Evolutionary conservation across 1,140 invertebrate species (phyloP), one percentile per base, ranked within the genome.

Genomic region (Trachelipus rathkii): DNA sequence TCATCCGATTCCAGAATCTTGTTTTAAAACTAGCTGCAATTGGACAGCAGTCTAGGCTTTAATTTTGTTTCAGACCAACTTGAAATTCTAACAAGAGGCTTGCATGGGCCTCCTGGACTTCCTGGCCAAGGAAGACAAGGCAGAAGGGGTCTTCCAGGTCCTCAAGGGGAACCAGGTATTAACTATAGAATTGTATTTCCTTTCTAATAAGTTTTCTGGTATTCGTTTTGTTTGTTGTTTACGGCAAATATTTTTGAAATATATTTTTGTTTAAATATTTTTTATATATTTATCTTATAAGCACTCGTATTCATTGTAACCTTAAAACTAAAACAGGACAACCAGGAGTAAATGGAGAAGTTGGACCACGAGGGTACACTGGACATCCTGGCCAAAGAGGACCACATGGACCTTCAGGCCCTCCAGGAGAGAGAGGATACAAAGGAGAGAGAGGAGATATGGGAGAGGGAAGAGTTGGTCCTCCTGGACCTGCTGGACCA

Each of bases 331-430:
- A 60, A 60, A 15, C 73, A 81, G 81, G 81, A 33, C 71, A 78
- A 43, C 78, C 81, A 2, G 81, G 81, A n/a, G 43, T 77, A 1
- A 74, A 75, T 43, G 81, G 81, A 33, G 81, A 82, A 71, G 45
- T 67, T 10, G 81, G 81, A 15, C 75, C 68, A n/a, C 77, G 81
- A 24, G 81, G 81, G 4, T 82, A 82, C 78, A 71, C 79, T 23
- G 81, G 81, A 53, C 79, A 76, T 45, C 81, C 81, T 11, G 81
- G 81, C 4, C 24, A 74, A 10, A 75, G 73, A 10, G 79, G 79
- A 19, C 77, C 79, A 0, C 33, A 60, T 19, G 79, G 79, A 19
- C 74, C 79, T 0, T 33, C 74, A 3, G 79, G 79, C 6, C 76
- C 77, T 33, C 53, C 69, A 71, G 79, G 79, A 0, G 74, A 73